phyloP scores from a whole-genome alignment of 2,113 vertebrate species.

The Hemichromis elongatus region DNA sequence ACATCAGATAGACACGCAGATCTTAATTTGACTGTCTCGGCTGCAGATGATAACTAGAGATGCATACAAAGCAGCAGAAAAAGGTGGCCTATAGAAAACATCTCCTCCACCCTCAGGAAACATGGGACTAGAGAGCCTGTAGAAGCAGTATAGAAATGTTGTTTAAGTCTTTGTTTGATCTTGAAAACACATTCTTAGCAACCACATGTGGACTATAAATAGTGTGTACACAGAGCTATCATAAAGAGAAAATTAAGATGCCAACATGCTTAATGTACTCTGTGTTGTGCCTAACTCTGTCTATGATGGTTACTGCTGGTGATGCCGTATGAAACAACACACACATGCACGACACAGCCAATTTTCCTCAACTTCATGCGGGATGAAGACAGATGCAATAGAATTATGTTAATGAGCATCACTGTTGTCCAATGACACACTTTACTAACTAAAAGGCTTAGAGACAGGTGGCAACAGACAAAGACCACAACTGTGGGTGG shows the following conservation, averaged over 20 bases:
- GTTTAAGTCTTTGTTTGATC: neutral
- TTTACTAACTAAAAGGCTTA: constrained; percentile 17
- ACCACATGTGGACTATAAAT: neutral
- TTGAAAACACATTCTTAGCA: neutral
- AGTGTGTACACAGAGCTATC: neutral
- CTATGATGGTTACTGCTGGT: neutral
- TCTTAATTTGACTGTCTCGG: neutral
- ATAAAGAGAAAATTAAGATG: neutral
- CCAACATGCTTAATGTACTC: neutral
- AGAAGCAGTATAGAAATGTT: neutral
- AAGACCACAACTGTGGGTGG: neutral
- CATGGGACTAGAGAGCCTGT: neutral
- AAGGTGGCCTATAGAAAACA: neutral
- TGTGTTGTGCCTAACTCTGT: neutral
- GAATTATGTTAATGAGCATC: constrained; percentile 34
- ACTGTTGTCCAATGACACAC: constrained; percentile 36
- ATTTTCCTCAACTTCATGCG: constrained; percentile 7
- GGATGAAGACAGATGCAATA: constrained; percentile 16
- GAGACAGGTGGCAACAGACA: neutral
- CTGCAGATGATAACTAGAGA: neutral
- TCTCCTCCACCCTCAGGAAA: neutral
- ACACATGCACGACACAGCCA: neutral
- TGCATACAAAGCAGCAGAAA: neutral
- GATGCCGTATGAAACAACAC: neutral
- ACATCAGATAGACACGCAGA: neutral